These are phyloP conservation scores for Colletes collaris DNA, from an alignment of 2,888 invertebrate species.

Conservation along the genomic window DNA sequence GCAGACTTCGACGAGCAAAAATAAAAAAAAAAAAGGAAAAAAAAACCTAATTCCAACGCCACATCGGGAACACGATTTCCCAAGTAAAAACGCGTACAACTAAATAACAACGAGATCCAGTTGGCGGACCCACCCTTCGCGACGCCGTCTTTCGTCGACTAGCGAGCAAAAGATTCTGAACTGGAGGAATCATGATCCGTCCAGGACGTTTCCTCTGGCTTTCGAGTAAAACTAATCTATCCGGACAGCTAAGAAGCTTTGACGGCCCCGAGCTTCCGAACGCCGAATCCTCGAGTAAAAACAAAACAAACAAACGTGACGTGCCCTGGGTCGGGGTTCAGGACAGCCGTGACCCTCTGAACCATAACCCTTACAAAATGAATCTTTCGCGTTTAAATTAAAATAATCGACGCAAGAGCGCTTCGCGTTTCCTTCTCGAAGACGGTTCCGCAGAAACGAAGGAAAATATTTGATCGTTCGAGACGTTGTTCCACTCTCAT, in stretches of 20 bases:
- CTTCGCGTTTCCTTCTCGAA: background rate
- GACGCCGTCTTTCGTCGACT: slow-evolving; percentile 14
- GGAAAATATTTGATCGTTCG: background rate
- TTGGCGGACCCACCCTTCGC: slow-evolving; percentile 14
- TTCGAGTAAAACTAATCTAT: slow-evolving; percentile 22
- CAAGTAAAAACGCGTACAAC: slow-evolving; percentile 48
- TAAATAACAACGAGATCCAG: slow-evolving; percentile 55
- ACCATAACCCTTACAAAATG: background rate
- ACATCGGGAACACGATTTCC: slow-evolving; percentile 17
- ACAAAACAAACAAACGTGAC: slow-evolving; percentile 14
- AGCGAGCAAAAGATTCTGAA: background rate
- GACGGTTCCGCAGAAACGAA: slow-evolving; percentile 8
- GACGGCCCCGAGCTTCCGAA: background rate
- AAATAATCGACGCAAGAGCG: slow-evolving; percentile 6
- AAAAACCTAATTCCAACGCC: background rate
- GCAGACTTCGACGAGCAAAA: slow-evolving; percentile 14
- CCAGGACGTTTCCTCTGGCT: slow-evolving; percentile 13
- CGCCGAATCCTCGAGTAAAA: background rate
- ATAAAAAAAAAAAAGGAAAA: background rate
- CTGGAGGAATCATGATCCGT: slow-evolving; percentile 20
- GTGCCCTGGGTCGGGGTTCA: background rate
- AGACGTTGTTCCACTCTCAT: background rate
- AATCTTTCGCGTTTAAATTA: slow-evolving; percentile 12
- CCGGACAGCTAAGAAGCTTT: background rate
- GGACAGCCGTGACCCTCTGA: slow-evolving; percentile 8